These are phyloP conservation scores for Antitype chi DNA, from an alignment of 2,888 invertebrate genomes.

Conservation along the genomic window DNA sequence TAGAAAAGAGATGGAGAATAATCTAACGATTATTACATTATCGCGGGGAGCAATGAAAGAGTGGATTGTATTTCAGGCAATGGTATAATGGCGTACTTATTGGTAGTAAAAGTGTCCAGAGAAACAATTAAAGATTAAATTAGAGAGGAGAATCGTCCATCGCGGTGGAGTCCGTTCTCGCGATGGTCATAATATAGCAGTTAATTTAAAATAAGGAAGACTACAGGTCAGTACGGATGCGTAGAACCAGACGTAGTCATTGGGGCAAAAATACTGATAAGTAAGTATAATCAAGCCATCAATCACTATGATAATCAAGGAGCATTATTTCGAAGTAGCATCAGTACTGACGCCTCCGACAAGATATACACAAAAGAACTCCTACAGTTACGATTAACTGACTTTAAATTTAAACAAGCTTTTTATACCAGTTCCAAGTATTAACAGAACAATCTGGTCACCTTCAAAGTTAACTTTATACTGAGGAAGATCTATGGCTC, in stretches of 20 bases:
- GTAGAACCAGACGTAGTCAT: background rate
- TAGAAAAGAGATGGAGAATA: no score
- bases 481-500: slow-evolving; percentile 19
- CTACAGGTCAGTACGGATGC: background rate
- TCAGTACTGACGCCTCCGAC: background rate
- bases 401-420: slow-evolving; percentile 14
- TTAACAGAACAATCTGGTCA: slow-evolving; percentile 14
- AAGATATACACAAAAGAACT: slow-evolving; percentile 14
- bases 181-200: no score
- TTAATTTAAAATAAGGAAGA: no score
- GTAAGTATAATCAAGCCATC: background rate
- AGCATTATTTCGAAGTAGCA: slow-evolving; percentile 1
- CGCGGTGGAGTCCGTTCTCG: no score
- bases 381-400: background rate
- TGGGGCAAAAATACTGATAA: background rate
- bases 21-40: no score
- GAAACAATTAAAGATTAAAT: no score
- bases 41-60: no score
- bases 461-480: slow-evolving; percentile 34
- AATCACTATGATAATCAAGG: background rate
- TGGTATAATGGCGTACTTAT: no score
- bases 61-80: no score
- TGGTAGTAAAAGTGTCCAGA: no score
- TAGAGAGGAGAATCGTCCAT: no score
- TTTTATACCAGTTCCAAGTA: slow-evolving; percentile 31